A percentile compares a stretch with the other conserved stretches of the same genome.
Conservation (phyloP, 2,888 invertebrate species). For the Pandemis cinnamomeana region DNA sequence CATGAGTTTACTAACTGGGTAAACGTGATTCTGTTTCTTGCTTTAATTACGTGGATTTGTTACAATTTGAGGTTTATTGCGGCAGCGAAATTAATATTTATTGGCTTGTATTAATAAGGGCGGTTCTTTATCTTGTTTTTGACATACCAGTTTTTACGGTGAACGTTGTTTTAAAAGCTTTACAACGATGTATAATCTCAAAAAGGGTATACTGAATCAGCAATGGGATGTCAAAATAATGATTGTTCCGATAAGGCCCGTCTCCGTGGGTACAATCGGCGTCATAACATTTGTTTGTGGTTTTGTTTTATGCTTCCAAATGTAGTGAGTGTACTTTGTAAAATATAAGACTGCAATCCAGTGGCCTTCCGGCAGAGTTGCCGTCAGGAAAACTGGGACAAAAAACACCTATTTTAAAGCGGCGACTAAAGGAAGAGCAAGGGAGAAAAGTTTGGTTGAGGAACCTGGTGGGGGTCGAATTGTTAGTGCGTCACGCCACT, state of each 20-base stretch:
- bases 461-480: no score
- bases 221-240: conserved; percentile 3
- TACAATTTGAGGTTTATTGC: conserved; percentile 35
- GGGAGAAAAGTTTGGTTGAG: no score
- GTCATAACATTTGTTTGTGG: neutral
- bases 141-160: neutral
- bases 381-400: no score
- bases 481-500: no score
- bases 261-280: neutral
- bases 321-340: neutral
- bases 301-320: neutral
- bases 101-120: conserved; percentile 1
- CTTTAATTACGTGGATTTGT: conserved; percentile 38
- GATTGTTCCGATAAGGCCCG: neutral
- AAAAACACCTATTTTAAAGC: neutral
- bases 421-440: no score
- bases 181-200: neutral
- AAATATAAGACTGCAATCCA: neutral
- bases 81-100: conserved; percentile 21
- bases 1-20: conserved; percentile 40
- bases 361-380: no score
- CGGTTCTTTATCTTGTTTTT: neutral
- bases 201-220: neutral
- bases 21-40: conserved; percentile 37
- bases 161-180: neutral